These are phyloP conservation scores for Tricholaema leucomelas DNA, from an alignment of 2,113 vertebrate genomes.

Conservation along the genomic window DNA sequence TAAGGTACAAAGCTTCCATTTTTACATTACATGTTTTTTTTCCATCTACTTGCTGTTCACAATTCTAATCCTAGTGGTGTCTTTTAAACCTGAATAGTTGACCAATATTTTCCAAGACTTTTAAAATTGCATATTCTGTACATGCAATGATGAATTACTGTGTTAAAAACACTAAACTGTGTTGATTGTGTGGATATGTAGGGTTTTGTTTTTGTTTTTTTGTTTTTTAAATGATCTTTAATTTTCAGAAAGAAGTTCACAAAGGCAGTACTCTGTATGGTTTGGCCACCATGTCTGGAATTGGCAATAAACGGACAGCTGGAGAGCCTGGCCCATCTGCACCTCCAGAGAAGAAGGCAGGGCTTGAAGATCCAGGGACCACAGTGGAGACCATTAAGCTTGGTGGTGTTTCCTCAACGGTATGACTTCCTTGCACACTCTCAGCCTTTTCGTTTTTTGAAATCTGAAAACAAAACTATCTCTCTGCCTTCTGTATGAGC, in stretches of 20 bases:
- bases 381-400: slow-evolving; percentile 98
- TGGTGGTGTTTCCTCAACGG: slow-evolving; percentile 91
- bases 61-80: not conserved
- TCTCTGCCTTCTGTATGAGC: not conserved
- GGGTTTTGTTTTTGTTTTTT: not conserved
- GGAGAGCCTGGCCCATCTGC: slow-evolving; percentile 81
- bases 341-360: slow-evolving; percentile 86
- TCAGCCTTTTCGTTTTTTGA: fast-evolving
- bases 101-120: not conserved
- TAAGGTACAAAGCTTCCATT: not conserved
- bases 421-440: slow-evolving; percentile 15
- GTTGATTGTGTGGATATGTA: not conserved
- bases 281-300: slow-evolving; percentile 82
- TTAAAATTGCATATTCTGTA: fast-evolving
- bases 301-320: slow-evolving; percentile 83
- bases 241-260: not conserved
- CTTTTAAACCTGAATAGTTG: not conserved
- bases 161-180: not conserved
- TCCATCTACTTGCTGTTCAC: not conserved
- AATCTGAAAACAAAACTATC: not conserved
- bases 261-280: not conserved
- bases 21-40: not conserved
- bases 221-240: not conserved
- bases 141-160: not conserved
- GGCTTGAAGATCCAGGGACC: slow-evolving; percentile 87